These are phyloP conservation scores for Nannospalax galili DNA, from an alignment of 2,113 vertebrate species.

Conservation along the genomic window DNA sequence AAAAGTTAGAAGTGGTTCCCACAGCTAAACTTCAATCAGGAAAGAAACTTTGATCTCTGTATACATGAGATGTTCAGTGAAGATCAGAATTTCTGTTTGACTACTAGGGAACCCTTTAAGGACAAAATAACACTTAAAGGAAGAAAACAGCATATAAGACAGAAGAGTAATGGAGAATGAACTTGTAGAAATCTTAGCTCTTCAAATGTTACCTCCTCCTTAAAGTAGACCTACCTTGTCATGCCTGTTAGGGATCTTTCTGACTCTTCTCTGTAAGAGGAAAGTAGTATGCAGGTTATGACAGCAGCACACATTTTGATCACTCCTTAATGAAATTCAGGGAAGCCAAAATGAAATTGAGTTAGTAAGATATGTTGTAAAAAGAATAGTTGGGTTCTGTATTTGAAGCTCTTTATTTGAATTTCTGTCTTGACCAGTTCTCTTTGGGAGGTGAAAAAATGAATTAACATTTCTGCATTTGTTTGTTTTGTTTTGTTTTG, in stretches of 20 bases:
- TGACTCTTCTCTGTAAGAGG: not conserved
- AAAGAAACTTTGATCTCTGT: slow-evolving; percentile 5
- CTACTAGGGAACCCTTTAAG: not conserved
- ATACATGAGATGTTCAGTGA: not conserved
- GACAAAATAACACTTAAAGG: not conserved
- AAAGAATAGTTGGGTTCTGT: not conserved
- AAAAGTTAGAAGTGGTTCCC: slow-evolving; percentile 2
- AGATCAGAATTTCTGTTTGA: slow-evolving; percentile 5
- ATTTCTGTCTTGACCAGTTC: not conserved
- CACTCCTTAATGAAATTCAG: not conserved
- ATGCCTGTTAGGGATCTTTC: not conserved
- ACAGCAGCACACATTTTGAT: not conserved
- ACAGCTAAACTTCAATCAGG: not conserved
- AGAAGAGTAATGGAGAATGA: not conserved
- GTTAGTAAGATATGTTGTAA: not conserved
- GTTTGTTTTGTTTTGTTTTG: too few relatives aligned
- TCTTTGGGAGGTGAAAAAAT: not conserved
- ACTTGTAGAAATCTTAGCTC: not conserved
- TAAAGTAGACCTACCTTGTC: not conserved
- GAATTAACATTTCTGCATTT: not conserved
- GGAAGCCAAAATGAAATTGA: not conserved
- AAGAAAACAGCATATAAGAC: not conserved
- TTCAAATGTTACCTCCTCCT: not conserved
- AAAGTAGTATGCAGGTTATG: not conserved
- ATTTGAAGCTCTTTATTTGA: not conserved